Base-by-base conservation (phyloP, 2,113 vertebrate species). In the Raja brachyura region DNA sequence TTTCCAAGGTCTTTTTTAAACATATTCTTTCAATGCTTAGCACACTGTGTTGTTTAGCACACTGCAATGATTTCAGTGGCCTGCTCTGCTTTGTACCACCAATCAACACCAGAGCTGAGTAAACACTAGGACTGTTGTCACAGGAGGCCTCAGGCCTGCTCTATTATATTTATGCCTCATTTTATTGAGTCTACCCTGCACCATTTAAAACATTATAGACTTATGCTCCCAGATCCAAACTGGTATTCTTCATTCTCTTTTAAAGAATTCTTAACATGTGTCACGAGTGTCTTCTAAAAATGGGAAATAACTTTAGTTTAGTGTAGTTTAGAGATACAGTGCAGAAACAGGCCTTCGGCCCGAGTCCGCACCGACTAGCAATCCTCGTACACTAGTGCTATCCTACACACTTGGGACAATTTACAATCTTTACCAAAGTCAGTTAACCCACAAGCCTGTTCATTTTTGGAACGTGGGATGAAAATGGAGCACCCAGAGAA, bases 61-160 rank as follows among this genome's bases (percentile, higher is more conserved):
- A 7, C 79, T 81, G 54, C 0, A 56, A 81, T 81, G 13, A 79
- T 79, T 18, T 16, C 16, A 33, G 77, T 33, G 33, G 18, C 77
- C 39, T 79, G 31, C 33, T 79, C 79, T 81, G 39, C 39, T 81
- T 81, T 56, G 54, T 81, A 56, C 39, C 7, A 54, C 48, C 39
- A 81, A 20, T 81, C 79, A 81, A 28, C 78, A 81, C 78, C 39
- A 81, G 78, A 81, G 39, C 78, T 81, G 78, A 54, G 33, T 54
- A 54, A 48, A 81, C 39, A 81, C 18, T 18, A 6, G 33, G 16
- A 48, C 20, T 39, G 13, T 81, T 54, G 48, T 81, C 54, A 25
- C 25, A 81, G 54, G 22, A 48, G 14, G 33, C 77, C 77, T 48
- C 48, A 9, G 48, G 20, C 79, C 79, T 56, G 79, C 20, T 25